phyloP scores from a whole-genome alignment of 2,888 invertebrate species.

The Gymnosoma rotundatum region DNA sequence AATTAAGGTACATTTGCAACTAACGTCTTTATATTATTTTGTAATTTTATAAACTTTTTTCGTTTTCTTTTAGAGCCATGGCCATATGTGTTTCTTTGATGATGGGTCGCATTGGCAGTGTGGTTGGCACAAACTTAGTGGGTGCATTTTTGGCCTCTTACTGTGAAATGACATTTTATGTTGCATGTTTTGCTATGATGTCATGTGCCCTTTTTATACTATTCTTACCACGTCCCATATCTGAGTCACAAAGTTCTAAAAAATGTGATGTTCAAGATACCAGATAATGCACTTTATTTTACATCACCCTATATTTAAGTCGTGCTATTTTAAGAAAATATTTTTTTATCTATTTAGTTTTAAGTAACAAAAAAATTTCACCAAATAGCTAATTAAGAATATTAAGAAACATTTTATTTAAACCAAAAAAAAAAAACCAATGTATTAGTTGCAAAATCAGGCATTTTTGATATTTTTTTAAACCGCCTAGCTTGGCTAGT shows the following conservation, averaged over 20 bases:
- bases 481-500: too few relatives aligned
- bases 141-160: slow-evolving; percentile 82
- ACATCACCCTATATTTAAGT: slow-evolving; percentile 1
- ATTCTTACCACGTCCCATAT: slow-evolving; percentile 72
- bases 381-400: neutral
- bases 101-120: slow-evolving; percentile 83
- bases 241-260: slow-evolving; percentile 5
- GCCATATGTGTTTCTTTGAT: slow-evolving; percentile 83
- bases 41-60: neutral
- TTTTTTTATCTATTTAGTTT: slow-evolving; percentile 2
- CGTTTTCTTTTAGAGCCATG: slow-evolving; percentile 81
- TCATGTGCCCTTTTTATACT: slow-evolving; percentile 74
- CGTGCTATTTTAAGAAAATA: slow-evolving; percentile 7
- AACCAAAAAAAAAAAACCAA: too few relatives aligned
- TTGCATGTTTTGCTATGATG: slow-evolving; percentile 73
- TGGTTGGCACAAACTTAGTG: slow-evolving; percentile 82
- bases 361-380: slow-evolving; percentile 32
- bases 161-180: slow-evolving; percentile 82
- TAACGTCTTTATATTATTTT: neutral
- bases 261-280: slow-evolving; percentile 9
- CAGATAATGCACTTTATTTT: slow-evolving; percentile 10
- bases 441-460: too few relatives aligned
- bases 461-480: too few relatives aligned
- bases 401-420: neutral
- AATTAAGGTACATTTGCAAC: slow-evolving; percentile 75